These are phyloP conservation scores for Enhydra lutris DNA, from an alignment of 2,113 vertebrate species.

Conservation along the genomic window DNA sequence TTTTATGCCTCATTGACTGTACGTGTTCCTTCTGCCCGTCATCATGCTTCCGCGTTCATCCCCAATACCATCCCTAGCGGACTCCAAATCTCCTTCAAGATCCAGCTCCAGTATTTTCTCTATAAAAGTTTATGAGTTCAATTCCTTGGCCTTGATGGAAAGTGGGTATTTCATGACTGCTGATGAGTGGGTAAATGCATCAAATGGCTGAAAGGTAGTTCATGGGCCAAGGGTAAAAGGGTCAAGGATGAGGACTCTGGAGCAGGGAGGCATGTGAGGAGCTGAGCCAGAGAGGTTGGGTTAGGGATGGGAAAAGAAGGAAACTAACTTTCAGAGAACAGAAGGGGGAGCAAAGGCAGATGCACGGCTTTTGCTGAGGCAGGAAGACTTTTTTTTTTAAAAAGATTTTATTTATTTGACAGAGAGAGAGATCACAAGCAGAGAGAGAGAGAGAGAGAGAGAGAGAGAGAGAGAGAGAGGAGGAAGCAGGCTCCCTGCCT, in stretches of 20 bases:
- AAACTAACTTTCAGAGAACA: neutral
- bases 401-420: too few species aligned
- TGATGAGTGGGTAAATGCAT: neutral
- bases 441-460: too few species aligned
- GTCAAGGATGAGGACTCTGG: neutral
- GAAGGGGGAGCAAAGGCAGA: neutral
- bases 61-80: neutral
- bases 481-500: too few species aligned
- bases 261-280: neutral
- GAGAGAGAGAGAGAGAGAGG: too few species aligned
- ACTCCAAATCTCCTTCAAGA: constrained; percentile 5
- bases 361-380: neutral
- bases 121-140: neutral
- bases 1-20: neutral
- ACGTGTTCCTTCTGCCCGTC: neutral
- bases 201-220: neutral
- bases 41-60: neutral
- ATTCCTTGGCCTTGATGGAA: neutral
- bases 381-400: too few species aligned
- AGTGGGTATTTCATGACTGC: neutral
- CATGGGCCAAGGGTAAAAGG: neutral
- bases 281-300: neutral
- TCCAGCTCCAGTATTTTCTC: neutral
- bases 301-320: neutral
- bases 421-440: too few species aligned